These are phyloP conservation scores for Nannoperca obscura DNA, from an alignment of 2,797 vertebrate genomes.

Conservation along the genomic window DNA sequence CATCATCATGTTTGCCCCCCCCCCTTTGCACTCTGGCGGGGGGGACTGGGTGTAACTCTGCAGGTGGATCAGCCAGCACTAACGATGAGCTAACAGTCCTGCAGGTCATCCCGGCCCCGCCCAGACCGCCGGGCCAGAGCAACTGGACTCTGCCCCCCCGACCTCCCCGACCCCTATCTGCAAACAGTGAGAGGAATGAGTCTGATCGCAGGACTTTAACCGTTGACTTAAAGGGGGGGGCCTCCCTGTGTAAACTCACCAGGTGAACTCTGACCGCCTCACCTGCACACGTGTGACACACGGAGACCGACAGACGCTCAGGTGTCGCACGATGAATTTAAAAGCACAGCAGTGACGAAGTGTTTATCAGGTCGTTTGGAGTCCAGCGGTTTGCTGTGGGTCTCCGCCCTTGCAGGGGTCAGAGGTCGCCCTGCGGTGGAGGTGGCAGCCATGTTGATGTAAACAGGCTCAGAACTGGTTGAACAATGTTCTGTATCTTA, in stretches of 20 bases:
- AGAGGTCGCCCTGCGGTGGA: conserved; percentile 14
- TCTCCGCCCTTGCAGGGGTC: conserved; percentile 19
- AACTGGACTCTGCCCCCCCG: conserved; percentile 44
- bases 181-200: conserved; percentile 56
- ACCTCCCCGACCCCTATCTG: conserved; percentile 13
- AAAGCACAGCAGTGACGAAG: too few species aligned
- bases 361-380: too few species aligned
- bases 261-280: conserved; percentile 59
- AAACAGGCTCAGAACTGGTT: too few species aligned
- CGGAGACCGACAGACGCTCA: too few species aligned
- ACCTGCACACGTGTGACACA: not conserved
- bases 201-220: conserved; percentile 60
- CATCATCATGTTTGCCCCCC: not conserved
- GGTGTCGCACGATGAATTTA: too few species aligned
- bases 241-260: conserved; percentile 69
- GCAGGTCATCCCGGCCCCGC: conserved; percentile 5
- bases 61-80: conserved; percentile 6
- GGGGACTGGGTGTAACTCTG: conserved; percentile 1
- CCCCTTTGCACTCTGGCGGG: not conserved
- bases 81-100: not conserved
- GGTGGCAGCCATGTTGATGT: not conserved
- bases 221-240: conserved; percentile 24
- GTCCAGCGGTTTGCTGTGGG: too few species aligned
- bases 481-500: too few species aligned
- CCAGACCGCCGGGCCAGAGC: not conserved